These are phyloP conservation scores for Copidosoma aretas DNA, from an alignment of 2,888 invertebrate genomes.

Conservation along the genomic window DNA sequence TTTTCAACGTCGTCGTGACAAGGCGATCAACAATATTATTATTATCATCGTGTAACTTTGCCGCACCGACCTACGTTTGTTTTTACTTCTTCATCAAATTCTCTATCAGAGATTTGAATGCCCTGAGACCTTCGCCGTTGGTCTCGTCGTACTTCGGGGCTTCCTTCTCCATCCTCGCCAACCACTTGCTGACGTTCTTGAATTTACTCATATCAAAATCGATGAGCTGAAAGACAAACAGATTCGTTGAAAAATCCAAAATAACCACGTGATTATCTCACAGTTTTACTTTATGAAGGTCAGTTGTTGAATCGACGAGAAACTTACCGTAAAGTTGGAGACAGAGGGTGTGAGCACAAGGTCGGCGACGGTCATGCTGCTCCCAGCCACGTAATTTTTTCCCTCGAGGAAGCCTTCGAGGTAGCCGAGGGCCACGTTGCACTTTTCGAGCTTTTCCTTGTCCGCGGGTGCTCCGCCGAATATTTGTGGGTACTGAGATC, in stretches of 20 bases:
- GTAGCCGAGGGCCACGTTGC: constrained; percentile 73
- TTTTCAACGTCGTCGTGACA: too few relatives aligned
- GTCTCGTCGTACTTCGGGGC: constrained; percentile 67
- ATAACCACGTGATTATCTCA: neutral
- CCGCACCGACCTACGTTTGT: too few relatives aligned
- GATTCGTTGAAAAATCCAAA: neutral
- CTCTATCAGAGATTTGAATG: constrained; percentile 51
- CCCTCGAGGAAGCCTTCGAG: constrained; percentile 77
- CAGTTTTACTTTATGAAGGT: too few relatives aligned
- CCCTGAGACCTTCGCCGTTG: constrained; percentile 53
- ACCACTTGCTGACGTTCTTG: constrained; percentile 73
- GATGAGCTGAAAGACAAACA: constrained; percentile 49
- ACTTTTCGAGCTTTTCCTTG: constrained; percentile 72
- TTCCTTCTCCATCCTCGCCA: constrained; percentile 66
- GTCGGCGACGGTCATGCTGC: constrained; percentile 79
- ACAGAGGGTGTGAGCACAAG: constrained; percentile 73
- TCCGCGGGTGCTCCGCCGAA: constrained; percentile 64
- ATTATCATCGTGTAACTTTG: too few relatives aligned
- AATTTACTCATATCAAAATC: constrained; percentile 74
- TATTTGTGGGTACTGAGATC: constrained; percentile 60
- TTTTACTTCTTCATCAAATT: constrained; percentile 57
- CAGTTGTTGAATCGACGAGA: neutral
- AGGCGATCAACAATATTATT: too few relatives aligned
- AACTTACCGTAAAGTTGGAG: constrained; percentile 71
- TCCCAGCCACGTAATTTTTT: constrained; percentile 75